A percentile compares a stretch with the other conserved stretches of the same genome.
Evolutionary conservation across 2,888 invertebrate species (phyloP).

Genomic region (Drosophila formosana): DNA sequence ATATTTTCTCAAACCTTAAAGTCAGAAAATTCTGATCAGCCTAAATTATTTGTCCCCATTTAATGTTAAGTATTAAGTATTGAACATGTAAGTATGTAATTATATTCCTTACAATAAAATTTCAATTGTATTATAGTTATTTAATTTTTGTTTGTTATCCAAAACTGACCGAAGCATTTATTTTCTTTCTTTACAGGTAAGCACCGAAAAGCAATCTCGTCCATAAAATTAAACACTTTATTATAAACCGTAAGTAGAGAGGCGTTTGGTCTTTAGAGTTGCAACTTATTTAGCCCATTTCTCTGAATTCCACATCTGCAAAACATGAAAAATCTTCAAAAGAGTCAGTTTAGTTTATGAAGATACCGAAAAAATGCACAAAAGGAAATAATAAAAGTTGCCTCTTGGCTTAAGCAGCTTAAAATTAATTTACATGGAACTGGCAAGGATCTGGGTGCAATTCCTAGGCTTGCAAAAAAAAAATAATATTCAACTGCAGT

Average conservation of each 20-base stretch:
- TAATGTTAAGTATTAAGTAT: no score
- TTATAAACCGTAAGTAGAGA: constrained; percentile 37
- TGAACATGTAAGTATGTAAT: background rate
- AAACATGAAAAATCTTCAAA: constrained; percentile 27
- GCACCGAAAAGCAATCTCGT: constrained; percentile 30
- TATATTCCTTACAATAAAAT: background rate
- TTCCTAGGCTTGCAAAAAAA: constrained; percentile 20
- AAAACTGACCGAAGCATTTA: constrained; percentile 17
- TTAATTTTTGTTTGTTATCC: background rate
- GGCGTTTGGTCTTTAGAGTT: constrained; percentile 16
- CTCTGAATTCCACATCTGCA: constrained; percentile 8
- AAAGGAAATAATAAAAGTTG: constrained; percentile 71
- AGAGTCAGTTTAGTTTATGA: constrained; percentile 39
- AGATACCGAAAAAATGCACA: constrained; percentile 34
- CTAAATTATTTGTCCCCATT: no score
- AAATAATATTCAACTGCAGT: constrained; percentile 56
- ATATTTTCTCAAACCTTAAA: no score
- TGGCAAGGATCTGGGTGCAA: constrained; percentile 7
- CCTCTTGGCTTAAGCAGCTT: constrained; percentile 75
- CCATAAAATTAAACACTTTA: background rate
- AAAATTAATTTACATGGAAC: constrained; percentile 76
- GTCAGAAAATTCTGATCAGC: no score
- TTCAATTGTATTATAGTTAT: background rate
- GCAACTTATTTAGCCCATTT: constrained; percentile 21
- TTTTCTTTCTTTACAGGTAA: constrained; percentile 62